Evolutionary conservation across 2,113 vertebrate species (phyloP).

Genomic region (Polyodon spathula): DNA sequence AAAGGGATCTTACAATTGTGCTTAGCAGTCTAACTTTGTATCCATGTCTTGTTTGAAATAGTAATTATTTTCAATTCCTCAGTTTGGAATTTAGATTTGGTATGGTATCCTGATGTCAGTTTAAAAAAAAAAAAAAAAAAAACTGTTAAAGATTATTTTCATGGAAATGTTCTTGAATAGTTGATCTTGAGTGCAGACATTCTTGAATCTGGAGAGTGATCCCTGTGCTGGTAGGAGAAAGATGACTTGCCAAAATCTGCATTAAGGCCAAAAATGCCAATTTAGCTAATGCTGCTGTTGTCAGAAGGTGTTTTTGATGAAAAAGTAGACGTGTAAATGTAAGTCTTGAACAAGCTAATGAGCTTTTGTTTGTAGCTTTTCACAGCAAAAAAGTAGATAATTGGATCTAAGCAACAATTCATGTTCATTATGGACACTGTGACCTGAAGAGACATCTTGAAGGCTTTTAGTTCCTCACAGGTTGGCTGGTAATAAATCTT

Average conservation of each 20-base stretch:
- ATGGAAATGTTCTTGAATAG: too few species aligned
- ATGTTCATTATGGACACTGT: slow-evolving; percentile 70
- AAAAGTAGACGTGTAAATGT: slow-evolving; percentile 36
- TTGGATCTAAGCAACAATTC: slow-evolving; percentile 70
- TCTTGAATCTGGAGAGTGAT: background rate
- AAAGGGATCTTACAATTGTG: too few species aligned
- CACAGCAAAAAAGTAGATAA: slow-evolving; percentile 79
- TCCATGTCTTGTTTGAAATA: too few species aligned
- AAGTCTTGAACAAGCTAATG: slow-evolving; percentile 57
- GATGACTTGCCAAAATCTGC: background rate
- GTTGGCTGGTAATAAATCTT: slow-evolving; percentile 40
- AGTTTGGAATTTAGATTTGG: too few species aligned
- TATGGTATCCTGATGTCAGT: too few species aligned
- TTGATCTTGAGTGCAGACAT: too few species aligned
- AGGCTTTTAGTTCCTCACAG: slow-evolving; percentile 54
- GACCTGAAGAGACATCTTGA: slow-evolving; percentile 64
- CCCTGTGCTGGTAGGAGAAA: background rate
- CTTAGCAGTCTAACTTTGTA: too few species aligned
- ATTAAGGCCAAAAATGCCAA: background rate
- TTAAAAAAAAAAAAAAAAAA: too few species aligned
- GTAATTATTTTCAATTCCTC: too few species aligned
- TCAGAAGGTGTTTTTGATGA: slow-evolving; percentile 51
- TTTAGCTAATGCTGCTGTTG: slow-evolving; percentile 58
- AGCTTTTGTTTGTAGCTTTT: slow-evolving; percentile 66
- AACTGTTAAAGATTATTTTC: too few species aligned